Evolutionary conservation across 2,113 vertebrate genomes (phyloP), one percentile per base, ranked within the genome.

Genomic region (Antigone vipio): DNA sequence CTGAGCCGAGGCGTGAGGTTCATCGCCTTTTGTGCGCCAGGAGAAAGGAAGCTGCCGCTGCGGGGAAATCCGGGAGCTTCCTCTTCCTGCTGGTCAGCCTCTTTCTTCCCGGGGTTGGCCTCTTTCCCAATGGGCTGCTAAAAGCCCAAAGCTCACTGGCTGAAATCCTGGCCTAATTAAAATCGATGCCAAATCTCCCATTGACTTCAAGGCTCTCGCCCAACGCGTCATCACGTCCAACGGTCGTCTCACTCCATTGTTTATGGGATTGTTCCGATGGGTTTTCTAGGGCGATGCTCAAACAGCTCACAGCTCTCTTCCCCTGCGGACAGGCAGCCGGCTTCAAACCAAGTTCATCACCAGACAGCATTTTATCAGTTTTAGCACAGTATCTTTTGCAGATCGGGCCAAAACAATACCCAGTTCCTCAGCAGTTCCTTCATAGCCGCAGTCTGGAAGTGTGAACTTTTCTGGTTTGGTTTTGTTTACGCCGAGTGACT

Each of bases 161-260:
- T 95, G 95, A 79, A 95, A 66, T 95, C 94, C 95, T 97, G 96
- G 84, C 94, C 91, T 97, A 85, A 92, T 95, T 97, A 96, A 95
- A 95, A 73, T 12, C 2, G 0, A 52, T 95, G 95, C 92, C 96
- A 97, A 95, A 18, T 63, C 91, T 96, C 94, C 92, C 91, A 67
- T 89, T 67, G 97, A 96, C 92, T 96, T 58, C 14, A 7, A 89
- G 89, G 84, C 81, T 96, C 75, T 93, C 1, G 27, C 91, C 95
- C 91, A 95, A 50, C 15, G 4, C 44, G 5, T 80, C 91, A 9
- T 12, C 3, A 1, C 2, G 1, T 80, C 90, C 92, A 90, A 86
- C 19, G 12, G 18, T 73, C 1, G 9, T 50, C 76, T 66, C 38
- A 0, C 78, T 76, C 93, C 78, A 15, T 88, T 94, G 88, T 94